Evolutionary conservation across 2,113 vertebrate species (phyloP).

Genomic region (Willisornis vidua): DNA sequence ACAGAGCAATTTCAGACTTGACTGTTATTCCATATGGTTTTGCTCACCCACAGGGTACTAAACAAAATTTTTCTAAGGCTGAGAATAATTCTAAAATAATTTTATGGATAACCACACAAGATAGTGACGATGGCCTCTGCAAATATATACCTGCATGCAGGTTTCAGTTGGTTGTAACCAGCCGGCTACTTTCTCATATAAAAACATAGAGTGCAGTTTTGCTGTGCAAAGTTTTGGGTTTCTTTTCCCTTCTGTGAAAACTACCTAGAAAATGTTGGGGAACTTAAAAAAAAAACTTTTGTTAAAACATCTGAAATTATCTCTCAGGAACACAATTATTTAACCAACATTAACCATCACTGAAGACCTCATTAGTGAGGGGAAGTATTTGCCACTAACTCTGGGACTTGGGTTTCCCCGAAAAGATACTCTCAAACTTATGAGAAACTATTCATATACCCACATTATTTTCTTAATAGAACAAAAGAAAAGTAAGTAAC

Average conservation of each 20-base stretch:
- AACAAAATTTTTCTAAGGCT: background rate
- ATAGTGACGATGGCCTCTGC: background rate
- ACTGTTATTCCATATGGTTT: background rate
- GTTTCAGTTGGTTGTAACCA: background rate
- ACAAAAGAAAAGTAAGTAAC: background rate
- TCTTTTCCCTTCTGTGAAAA: background rate
- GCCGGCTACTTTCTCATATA: background rate
- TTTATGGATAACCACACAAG: background rate
- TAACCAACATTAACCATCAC: background rate
- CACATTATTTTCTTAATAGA: background rate
- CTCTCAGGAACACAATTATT: background rate
- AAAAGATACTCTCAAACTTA: background rate
- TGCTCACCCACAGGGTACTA: background rate
- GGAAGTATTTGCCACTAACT: background rate
- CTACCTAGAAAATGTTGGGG: background rate
- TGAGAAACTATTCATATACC: background rate
- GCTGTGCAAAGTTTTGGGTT: background rate
- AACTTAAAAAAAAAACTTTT: background rate
- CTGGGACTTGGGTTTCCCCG: background rate
- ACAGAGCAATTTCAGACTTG: background rate
- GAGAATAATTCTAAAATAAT: background rate
- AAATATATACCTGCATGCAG: background rate
- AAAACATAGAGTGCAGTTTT: background rate
- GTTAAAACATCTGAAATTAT: background rate
- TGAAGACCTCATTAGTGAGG: background rate